phyloP scores from a whole-genome alignment of 30 jellyfish, hydroid and myxozoan species.

The Mastigias papua region DNA sequence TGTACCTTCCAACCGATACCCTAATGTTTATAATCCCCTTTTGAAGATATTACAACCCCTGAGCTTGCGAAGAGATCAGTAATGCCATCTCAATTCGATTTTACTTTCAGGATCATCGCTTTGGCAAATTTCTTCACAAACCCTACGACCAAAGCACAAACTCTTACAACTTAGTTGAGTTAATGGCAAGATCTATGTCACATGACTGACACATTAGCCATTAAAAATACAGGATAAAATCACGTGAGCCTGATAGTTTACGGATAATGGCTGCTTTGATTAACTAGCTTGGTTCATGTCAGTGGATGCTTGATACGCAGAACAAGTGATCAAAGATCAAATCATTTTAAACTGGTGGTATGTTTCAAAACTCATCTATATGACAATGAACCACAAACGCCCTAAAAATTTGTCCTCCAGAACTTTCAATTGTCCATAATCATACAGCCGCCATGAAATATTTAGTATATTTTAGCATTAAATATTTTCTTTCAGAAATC shows the following conservation, averaged over 20 bases:
- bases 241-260: slow-evolving; percentile 18
- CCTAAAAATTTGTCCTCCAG: not conserved
- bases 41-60: not conserved
- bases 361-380: slow-evolving; percentile 11
- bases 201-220: slow-evolving; percentile 24
- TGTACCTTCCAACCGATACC: not conserved
- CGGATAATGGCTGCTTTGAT: not conserved
- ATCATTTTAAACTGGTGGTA: slow-evolving; percentile 25
- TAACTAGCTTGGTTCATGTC: slow-evolving; percentile 3
- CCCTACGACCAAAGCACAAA: slow-evolving; percentile 48
- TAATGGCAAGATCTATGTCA: not conserved
- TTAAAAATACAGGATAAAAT: slow-evolving; percentile 2
- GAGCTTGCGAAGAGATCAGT: not conserved
- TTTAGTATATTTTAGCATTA: no score
- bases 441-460: not conserved
- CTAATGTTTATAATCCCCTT: not conserved
- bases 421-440: not conserved
- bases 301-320: slow-evolving; percentile 6
- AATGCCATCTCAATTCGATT: not conserved
- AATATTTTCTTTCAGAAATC: no score
- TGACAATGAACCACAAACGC: slow-evolving; percentile 15
- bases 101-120: slow-evolving; percentile 55
- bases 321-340: slow-evolving; percentile 65
- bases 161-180: not conserved
- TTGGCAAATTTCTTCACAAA: not conserved